Conservation (phyloP, 1,140 invertebrate species). For the Leptoteleia sp. region DNA sequence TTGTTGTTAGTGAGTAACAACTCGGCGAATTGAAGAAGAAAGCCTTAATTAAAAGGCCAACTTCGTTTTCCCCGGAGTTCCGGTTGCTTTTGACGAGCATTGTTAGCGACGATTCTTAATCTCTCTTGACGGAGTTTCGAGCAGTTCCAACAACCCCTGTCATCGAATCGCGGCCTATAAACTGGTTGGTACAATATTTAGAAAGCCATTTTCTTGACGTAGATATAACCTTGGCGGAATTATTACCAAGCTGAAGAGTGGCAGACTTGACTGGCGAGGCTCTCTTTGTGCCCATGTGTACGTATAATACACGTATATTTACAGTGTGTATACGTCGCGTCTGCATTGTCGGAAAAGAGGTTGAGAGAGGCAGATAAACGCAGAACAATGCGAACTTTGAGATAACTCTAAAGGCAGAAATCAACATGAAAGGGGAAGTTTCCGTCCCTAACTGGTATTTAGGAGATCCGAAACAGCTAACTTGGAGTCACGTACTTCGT, state of each 20-base stretch:
- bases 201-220: conserved; percentile 70
- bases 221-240: conserved; percentile 67
- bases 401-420: conserved; percentile 77
- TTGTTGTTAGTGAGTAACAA: conserved; percentile 46
- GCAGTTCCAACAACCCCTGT: conserved; percentile 56
- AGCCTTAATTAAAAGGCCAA: conserved; percentile 65
- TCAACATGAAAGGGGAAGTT: conserved; percentile 81
- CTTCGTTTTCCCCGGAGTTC: conserved; percentile 33
- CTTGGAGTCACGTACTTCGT: conserved; percentile 60
- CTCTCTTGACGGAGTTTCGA: conserved; percentile 60
- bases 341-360: conserved; percentile 55
- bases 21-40: conserved; percentile 13
- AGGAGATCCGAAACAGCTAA: too few species aligned
- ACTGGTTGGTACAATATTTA: conserved; percentile 73
- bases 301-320: conserved; percentile 51
- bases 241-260: conserved; percentile 73
- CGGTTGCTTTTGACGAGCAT: conserved; percentile 47
- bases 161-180: conserved; percentile 66
- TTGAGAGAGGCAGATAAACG: conserved; percentile 66
- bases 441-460: too few species aligned
- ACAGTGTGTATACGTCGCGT: conserved; percentile 57
- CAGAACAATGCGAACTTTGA: conserved; percentile 79
- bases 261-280: conserved; percentile 60
- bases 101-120: conserved; percentile 69
- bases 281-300: conserved; percentile 41